phyloP scores from a whole-genome alignment of 2,888 invertebrate species.

The Scaptomyza flava region DNA sequence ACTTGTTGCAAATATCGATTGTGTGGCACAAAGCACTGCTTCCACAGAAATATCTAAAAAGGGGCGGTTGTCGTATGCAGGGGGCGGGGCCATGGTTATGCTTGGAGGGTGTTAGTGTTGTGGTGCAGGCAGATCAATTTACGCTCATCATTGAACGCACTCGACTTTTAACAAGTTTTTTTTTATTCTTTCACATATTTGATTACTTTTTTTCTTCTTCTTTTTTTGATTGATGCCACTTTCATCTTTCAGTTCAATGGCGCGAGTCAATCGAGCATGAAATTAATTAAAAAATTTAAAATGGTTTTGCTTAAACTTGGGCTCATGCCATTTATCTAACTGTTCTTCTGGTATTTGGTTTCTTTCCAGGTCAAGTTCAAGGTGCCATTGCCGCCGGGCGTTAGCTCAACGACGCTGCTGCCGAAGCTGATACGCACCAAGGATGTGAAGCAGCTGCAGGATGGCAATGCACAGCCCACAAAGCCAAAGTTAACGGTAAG shows the following conservation, averaged over 20 bases:
- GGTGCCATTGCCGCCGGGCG: conserved; percentile 84
- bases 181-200: neutral
- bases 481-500: conserved; percentile 91
- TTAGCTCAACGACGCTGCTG: conserved; percentile 88
- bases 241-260: conserved; percentile 46
- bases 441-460: conserved; percentile 86
- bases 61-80: no score
- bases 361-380: conserved; percentile 82
- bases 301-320: neutral
- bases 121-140: conserved; percentile 46
- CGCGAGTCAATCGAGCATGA: conserved; percentile 29
- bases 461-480: conserved; percentile 85
- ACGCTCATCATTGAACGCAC: conserved; percentile 55
- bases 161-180: conserved; percentile 60
- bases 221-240: conserved; percentile 27
- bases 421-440: conserved; percentile 94
- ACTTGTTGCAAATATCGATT: conserved; percentile 83
- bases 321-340: neutral
- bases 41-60: neutral
- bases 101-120: neutral
- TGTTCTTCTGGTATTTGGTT: conserved; percentile 28
- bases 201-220: conserved; percentile 8
- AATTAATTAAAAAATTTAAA: conserved; percentile 41
- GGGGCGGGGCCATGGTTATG: neutral
- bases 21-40: conserved; percentile 25